These are phyloP conservation scores for Leptopilina myrica DNA, from an alignment of 2,888 invertebrate genomes.

Conservation along the genomic window DNA sequence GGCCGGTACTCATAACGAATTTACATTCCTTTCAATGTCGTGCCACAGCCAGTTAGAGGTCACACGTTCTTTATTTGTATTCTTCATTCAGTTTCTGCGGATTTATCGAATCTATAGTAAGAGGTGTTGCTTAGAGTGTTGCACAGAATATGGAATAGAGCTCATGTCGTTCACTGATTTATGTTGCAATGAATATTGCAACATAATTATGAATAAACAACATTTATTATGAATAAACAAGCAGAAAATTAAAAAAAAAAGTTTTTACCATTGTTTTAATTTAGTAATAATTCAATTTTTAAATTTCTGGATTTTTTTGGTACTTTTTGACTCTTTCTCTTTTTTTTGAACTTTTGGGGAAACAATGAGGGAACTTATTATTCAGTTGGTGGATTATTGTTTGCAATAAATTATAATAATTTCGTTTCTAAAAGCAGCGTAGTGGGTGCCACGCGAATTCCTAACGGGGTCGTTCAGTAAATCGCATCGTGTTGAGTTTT, in stretches of 20 bases:
- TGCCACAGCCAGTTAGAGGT: slow-evolving; percentile 62
- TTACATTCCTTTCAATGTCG: slow-evolving; percentile 75
- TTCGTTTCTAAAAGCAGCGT: slow-evolving; percentile 64
- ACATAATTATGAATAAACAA: no score
- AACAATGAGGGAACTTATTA: slow-evolving; percentile 58
- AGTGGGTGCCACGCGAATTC: slow-evolving; percentile 66
- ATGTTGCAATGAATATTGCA: no score
- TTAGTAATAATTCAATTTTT: no score
- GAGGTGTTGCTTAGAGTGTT: slow-evolving; percentile 42
- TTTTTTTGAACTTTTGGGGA: slow-evolving; percentile 13
- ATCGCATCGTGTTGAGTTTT: slow-evolving; percentile 56
- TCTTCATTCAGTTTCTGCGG: slow-evolving; percentile 64
- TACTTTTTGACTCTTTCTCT: neutral
- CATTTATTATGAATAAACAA: no score
- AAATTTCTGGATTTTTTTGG: no score
- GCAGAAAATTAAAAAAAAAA: no score
- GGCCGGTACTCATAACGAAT: slow-evolving; percentile 69
- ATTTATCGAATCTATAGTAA: slow-evolving; percentile 65
- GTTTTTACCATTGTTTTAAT: no score
- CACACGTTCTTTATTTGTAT: slow-evolving; percentile 66
- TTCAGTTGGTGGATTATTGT: slow-evolving; percentile 62
- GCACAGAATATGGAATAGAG: slow-evolving; percentile 18
- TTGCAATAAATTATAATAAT: slow-evolving; percentile 72
- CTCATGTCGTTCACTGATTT: no score
- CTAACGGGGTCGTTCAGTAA: slow-evolving; percentile 66